A percentile compares a stretch with the other conserved stretches of the same genome.
Conservation (phyloP, 2,888 invertebrate species). For the Hypsopygia costalis region DNA sequence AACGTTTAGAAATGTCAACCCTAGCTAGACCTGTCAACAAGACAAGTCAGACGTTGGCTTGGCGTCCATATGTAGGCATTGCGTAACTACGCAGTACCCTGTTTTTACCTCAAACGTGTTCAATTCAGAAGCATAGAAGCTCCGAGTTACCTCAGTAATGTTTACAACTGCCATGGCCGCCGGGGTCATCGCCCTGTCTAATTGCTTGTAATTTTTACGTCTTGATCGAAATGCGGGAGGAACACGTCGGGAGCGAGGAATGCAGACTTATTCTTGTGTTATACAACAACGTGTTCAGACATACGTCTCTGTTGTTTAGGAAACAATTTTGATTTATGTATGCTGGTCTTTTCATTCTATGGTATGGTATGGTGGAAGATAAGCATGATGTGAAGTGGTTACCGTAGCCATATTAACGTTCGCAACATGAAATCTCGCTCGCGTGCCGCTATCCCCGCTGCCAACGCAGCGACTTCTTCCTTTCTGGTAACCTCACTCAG, state of each 20-base stretch:
- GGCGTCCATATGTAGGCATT: background rate
- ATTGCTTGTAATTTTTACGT: constrained; percentile 63
- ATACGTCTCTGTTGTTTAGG: background rate
- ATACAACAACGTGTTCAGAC: background rate
- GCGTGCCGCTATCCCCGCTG: too few relatives aligned
- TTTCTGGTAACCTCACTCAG: too few relatives aligned
- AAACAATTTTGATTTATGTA: background rate
- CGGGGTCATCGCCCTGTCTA: constrained; percentile 46
- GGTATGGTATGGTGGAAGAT: too few relatives aligned
- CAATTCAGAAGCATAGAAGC: background rate
- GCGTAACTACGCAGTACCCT: background rate
- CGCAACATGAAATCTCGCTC: too few relatives aligned
- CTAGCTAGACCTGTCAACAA: background rate
- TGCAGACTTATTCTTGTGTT: constrained; percentile 23
- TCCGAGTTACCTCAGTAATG: constrained; percentile 6
- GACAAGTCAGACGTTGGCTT: background rate
- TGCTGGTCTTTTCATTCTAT: too few relatives aligned
- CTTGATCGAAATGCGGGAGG: constrained; percentile 44
- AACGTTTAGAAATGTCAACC: too few relatives aligned
- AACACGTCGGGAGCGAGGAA: constrained; percentile 30
- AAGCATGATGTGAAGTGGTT: too few relatives aligned
- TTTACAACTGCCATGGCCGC: constrained; percentile 16
- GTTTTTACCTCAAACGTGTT: background rate
- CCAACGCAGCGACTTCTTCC: too few relatives aligned
- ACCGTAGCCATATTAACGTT: too few relatives aligned